Evolutionary conservation across 2,113 vertebrate species (phyloP).

Genomic region (Catharus bicknelli): DNA sequence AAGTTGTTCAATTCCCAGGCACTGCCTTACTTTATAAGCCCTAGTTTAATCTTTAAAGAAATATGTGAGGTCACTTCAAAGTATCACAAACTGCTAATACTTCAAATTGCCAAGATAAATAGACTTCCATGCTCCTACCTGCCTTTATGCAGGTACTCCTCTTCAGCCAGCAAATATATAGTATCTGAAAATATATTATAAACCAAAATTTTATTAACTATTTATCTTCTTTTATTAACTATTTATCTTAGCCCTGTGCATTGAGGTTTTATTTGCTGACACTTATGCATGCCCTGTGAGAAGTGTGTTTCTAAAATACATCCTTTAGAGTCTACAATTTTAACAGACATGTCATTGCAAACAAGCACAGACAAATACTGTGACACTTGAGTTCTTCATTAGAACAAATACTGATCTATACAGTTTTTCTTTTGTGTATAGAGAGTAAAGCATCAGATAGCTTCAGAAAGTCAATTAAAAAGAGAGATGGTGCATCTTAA

Average conservation of each 20-base stretch:
- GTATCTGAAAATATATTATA: background rate
- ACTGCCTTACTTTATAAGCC: background rate
- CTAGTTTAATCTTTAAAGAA: background rate
- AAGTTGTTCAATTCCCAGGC: background rate
- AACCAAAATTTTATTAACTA: background rate
- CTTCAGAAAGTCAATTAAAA: constrained; percentile 78
- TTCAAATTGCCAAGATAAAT: background rate
- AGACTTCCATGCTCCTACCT: background rate
- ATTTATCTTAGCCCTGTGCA: background rate
- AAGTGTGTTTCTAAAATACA: constrained; percentile 17
- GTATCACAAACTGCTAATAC: background rate
- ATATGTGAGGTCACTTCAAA: background rate
- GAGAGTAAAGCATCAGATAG: constrained; percentile 64
- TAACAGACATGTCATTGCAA: background rate
- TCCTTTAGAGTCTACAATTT: background rate
- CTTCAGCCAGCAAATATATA: background rate
- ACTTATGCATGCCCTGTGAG: background rate
- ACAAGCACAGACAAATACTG: background rate
- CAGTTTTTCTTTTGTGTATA: constrained; percentile 16
- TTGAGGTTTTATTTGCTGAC: background rate
- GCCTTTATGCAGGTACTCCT: background rate
- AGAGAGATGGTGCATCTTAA: constrained; percentile 71
- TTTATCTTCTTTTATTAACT: background rate
- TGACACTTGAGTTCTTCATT: constrained; percentile 52
- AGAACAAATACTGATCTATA: constrained; percentile 23